Evolutionary conservation across 2,797 vertebrate genomes (phyloP).

Genomic region (Hyperoplus lanceolatus): DNA sequence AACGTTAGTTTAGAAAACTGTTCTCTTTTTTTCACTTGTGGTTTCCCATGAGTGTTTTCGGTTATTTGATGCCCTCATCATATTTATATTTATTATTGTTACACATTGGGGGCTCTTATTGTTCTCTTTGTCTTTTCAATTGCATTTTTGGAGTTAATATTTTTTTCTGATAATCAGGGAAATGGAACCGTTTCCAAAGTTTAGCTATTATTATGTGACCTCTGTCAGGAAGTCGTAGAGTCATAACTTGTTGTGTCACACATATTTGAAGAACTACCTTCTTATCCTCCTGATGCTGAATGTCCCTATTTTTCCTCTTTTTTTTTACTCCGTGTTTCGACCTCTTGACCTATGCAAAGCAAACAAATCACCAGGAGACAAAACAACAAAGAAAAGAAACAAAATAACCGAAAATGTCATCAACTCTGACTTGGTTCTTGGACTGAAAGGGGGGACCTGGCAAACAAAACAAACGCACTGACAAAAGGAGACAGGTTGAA

Average conservation of each 20-base stretch:
- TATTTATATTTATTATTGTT: conserved; percentile 87
- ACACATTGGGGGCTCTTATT: conserved; percentile 80
- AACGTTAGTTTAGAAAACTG: conserved; percentile 79
- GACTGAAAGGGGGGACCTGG: conserved; percentile 80
- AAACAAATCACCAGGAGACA: conserved; percentile 79
- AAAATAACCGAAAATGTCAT: conserved; percentile 78
- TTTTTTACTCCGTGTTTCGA: conserved; percentile 73
- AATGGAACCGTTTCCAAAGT: conserved; percentile 92
- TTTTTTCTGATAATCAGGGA: conserved; percentile 94
- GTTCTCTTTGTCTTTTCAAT: conserved; percentile 81
- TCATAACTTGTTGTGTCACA: conserved; percentile 83
- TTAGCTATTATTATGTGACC: conserved; percentile 84
- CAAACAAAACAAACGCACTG: conserved; percentile 87
- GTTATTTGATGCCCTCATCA: conserved; percentile 83
- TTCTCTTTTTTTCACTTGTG: conserved; percentile 70
- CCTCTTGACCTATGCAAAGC: conserved; percentile 87
- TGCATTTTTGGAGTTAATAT: conserved; percentile 80
- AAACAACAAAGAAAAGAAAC: conserved; percentile 61
- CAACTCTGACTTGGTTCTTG: conserved; percentile 77
- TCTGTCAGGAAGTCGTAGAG: conserved; percentile 89
- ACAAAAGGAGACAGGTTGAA: conserved; percentile 71
- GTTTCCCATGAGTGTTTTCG: conserved; percentile 72
- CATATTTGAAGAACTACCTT: conserved; percentile 85
- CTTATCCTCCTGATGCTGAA: conserved; percentile 92
- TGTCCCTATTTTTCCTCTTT: conserved; percentile 80